Conservation (phyloP, 2,113 vertebrate species). For the Equus quagga region DNA sequence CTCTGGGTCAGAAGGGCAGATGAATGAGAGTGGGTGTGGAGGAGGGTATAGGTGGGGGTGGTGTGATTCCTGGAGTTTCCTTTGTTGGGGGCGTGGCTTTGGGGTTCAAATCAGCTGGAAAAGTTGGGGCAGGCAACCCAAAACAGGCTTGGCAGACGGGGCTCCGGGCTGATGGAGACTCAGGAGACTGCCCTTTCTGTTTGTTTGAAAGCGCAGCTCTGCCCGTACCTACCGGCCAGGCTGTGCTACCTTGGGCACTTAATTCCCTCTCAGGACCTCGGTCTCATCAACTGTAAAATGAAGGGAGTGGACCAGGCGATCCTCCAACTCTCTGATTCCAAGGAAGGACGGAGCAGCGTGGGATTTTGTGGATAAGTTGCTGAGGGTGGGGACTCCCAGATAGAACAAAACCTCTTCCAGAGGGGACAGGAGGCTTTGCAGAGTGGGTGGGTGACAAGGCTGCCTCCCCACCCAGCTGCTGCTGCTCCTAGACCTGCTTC, state of each 20-base stretch:
- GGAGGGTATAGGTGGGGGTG: not conserved
- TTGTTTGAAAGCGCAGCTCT: not conserved
- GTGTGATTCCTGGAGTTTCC: not conserved
- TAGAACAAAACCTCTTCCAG: not conserved
- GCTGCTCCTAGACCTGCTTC: not conserved
- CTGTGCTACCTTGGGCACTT: not conserved
- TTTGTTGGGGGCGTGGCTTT: not conserved
- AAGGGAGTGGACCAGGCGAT: not conserved
- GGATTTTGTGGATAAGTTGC: not conserved
- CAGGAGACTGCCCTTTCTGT: not conserved
- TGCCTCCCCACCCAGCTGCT: not conserved
- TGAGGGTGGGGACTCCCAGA: not conserved
- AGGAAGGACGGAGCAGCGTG: not conserved
- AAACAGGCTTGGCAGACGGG: not conserved
- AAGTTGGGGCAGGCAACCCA: not conserved
- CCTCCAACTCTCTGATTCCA: not conserved
- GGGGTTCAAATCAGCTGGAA: not conserved
- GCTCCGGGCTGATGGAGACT: not conserved
- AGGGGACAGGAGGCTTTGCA: not conserved
- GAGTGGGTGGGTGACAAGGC: not conserved
- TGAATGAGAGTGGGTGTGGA: not conserved
- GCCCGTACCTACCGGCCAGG: too few species aligned
- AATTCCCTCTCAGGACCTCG: not conserved
- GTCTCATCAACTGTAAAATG: not conserved
- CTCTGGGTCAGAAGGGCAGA: not conserved